Conservation (phyloP, 2,888 invertebrate genomes). For the Apamea epomidion region DNA sequence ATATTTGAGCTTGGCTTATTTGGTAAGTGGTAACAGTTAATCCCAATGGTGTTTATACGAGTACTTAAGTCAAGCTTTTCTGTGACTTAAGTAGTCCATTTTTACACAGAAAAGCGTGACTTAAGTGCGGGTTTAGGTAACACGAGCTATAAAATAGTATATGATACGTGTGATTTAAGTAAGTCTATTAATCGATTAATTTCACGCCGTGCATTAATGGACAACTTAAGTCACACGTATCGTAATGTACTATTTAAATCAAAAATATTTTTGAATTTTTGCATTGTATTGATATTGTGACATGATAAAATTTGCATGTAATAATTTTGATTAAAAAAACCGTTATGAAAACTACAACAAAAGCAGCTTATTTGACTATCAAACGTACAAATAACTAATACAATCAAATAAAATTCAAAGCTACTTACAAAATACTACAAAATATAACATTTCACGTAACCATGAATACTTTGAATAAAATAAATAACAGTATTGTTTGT, state of each 20-base stretch:
- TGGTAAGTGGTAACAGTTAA: not conserved
- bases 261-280: not conserved
- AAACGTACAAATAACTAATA: not conserved
- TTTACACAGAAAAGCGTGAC: not conserved
- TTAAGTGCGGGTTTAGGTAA: not conserved
- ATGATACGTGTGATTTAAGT: no score
- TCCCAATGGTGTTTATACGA: not conserved
- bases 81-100: not conserved
- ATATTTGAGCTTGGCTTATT: not conserved
- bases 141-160: not conserved
- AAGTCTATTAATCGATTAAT: no score
- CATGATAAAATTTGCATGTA: not conserved
- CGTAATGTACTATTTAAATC: no score
- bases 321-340: no score
- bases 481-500: constrained; percentile 37
- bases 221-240: no score
- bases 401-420: constrained; percentile 6
- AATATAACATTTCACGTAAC: constrained; percentile 15
- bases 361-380: constrained; percentile 22
- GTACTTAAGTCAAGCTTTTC: not conserved
- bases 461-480: constrained; percentile 40
- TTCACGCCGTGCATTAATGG: no score
- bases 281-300: not conserved
- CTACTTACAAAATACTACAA: constrained; percentile 8
- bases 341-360: constrained; percentile 14